Percentiles rank a stretch among this genome's conserved stretches.
phyloP scores from a whole-genome alignment of 2,888 invertebrate species.

The Amphiduros pacificus region DNA sequence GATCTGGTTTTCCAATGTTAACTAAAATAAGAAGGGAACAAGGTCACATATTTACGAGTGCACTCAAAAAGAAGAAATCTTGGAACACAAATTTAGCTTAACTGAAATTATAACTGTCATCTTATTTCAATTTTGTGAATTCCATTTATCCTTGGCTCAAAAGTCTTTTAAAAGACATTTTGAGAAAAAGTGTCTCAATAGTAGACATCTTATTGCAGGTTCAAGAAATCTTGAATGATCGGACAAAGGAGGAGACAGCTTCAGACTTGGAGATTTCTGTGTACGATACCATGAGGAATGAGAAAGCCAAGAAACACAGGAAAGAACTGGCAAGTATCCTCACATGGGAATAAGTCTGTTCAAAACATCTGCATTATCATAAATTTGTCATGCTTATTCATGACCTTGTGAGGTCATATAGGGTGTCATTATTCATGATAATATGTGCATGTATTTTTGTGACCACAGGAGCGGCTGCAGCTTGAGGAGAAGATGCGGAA shows the following conservation, averaged over 20 bases:
- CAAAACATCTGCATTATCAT: no score
- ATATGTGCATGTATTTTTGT: not conserved
- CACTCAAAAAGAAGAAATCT: no score
- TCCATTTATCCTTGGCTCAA: no score
- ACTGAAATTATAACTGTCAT: no score
- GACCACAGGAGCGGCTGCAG: slow-evolving; percentile 45
- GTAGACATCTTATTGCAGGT: slow-evolving; percentile 37
- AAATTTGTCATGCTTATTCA: not conserved
- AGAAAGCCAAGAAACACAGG: slow-evolving; percentile 58
- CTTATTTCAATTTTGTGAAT: no score
- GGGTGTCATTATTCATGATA: not conserved
- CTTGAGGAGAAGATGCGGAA: slow-evolving; percentile 55
- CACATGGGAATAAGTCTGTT: no score
- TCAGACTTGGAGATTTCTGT: slow-evolving; percentile 57
- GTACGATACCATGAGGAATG: slow-evolving; percentile 59
- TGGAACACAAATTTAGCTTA: no score
- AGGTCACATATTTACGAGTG: no score
- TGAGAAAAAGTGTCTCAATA: no score
- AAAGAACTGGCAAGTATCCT: slow-evolving; percentile 50
- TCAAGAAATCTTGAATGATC: slow-evolving; percentile 49
- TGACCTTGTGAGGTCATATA: not conserved
- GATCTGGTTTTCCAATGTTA: no score
- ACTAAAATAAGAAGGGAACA: no score
- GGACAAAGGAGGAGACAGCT: slow-evolving; percentile 53
- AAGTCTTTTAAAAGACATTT: not conserved